Conservation (phyloP, 2,797 vertebrate genomes). For the Sardinella longiceps region DNA sequence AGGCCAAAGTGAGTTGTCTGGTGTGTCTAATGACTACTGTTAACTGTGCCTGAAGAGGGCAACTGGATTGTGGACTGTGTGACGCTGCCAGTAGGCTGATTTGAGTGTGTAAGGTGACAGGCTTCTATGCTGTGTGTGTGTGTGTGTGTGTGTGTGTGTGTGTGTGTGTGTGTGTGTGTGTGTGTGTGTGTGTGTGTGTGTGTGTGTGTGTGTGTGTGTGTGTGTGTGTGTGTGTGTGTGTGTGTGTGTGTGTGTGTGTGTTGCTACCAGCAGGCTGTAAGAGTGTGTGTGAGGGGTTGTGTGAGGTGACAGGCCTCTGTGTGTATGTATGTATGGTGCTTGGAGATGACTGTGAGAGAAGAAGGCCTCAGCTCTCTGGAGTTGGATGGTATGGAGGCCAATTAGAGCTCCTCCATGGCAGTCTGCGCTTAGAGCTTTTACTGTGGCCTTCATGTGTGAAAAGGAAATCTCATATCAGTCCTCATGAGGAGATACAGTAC, state of each 20-base stretch:
- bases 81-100: neutral
- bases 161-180: neutral
- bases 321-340: neutral
- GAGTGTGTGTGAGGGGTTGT: too few species aligned
- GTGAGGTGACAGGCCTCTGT: neutral
- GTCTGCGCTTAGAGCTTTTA: neutral
- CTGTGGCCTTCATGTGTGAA: neutral
- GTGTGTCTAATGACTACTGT: too few species aligned
- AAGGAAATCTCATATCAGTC: constrained; percentile 6
- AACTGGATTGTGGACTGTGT: neutral
- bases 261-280: neutral
- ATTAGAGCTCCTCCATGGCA: neutral
- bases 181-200: neutral
- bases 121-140: neutral
- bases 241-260: neutral
- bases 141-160: neutral
- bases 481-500: neutral
- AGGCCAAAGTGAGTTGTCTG: too few species aligned
- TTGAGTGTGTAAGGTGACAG: neutral
- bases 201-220: neutral
- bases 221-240: neutral
- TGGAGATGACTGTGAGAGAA: neutral
- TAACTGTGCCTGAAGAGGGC: neutral
- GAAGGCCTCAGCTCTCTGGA: neutral
- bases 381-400: neutral